phyloP scores from a whole-genome alignment of 2,113 vertebrate genomes.

The Catharus fuscescens region DNA sequence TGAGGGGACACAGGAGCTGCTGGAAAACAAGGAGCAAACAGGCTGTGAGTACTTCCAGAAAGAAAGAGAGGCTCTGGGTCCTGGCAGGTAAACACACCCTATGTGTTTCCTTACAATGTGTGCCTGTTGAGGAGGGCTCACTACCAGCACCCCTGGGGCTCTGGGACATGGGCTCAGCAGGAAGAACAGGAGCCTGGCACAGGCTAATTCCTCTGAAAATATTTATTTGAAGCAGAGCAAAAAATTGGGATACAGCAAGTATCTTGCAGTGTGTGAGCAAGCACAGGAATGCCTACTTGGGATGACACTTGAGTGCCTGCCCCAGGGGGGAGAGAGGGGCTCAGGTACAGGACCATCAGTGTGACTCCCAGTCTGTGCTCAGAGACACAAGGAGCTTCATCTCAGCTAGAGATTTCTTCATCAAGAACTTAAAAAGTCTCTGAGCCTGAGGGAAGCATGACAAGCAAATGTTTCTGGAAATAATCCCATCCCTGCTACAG shows the following conservation, averaged over 20 bases:
- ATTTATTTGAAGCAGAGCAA: neutral
- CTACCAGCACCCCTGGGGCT: neutral
- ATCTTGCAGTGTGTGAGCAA: neutral
- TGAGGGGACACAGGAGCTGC: constrained; percentile 84
- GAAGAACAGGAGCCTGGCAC: neutral
- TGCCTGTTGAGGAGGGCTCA: neutral
- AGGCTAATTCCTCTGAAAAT: neutral
- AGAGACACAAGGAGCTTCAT: neutral
- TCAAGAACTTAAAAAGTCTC: neutral
- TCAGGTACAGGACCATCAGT: neutral
- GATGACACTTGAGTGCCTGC: neutral
- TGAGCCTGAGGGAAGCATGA: accelerated
- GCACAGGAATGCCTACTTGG: neutral
- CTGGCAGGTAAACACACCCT: accelerated
- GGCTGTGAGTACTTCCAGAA: neutral
- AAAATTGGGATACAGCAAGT: accelerated
- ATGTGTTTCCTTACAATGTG: neutral
- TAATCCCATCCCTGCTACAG: neutral
- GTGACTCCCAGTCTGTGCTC: neutral
- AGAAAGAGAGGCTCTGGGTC: neutral
- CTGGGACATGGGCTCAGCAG: neutral
- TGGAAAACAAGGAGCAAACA: constrained; percentile 14
- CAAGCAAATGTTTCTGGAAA: neutral
- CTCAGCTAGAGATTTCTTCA: neutral
- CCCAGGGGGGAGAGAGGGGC: neutral